Evolutionary conservation across 2,888 invertebrate genomes (phyloP), one percentile per base, ranked within the genome.

Genomic region (Agrotis exclamationis): DNA sequence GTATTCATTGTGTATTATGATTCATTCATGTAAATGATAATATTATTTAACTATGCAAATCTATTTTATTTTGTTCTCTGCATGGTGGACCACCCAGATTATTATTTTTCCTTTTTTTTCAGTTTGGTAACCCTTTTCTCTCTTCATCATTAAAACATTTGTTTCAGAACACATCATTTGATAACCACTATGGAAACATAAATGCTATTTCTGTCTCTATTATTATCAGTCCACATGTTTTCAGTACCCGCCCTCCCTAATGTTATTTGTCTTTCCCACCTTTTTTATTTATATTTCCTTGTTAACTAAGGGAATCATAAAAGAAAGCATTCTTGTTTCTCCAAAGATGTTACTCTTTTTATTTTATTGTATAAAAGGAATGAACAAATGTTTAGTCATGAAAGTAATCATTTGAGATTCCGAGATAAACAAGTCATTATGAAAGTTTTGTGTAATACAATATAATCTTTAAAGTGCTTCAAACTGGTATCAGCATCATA

Each of bases 171-270:
- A 70, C 20, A 54, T 57, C 77, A 81, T 80, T 80, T 84, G 83
- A 87, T 86, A 83, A 88, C 85, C 85, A 81, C 82, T 79, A 82
- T 81, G 74, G 75, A 79, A 79, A 70, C 86, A 87, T 39, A 39
- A 83, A 86, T 87, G 85, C 82, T 81, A 76, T 85, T 78, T 77
- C 48, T 57, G 65, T 67, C 63, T 20, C 33, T 73, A 80, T 86
- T 76, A 76, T 74, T 66, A 73, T 74, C 67, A 63, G 22, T 50
- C 60, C 75, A 84, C 67, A 74, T 84, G 80, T 82, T 74, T 71
- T 39, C 58, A 54, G 48, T 57, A 16, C 20, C 58, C 58, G 57
- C 69, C 59, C 70, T 53, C 63, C 58, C 2, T 53, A 64, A 71
- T 59, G 48, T 65, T 62, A 65, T 59, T 69, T 63, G n/a, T 70